Percentiles rank a stretch among this genome's conserved stretches.
Conservation (phyloP, 2,113 vertebrate species). For the Leptocoma aspasia region DNA sequence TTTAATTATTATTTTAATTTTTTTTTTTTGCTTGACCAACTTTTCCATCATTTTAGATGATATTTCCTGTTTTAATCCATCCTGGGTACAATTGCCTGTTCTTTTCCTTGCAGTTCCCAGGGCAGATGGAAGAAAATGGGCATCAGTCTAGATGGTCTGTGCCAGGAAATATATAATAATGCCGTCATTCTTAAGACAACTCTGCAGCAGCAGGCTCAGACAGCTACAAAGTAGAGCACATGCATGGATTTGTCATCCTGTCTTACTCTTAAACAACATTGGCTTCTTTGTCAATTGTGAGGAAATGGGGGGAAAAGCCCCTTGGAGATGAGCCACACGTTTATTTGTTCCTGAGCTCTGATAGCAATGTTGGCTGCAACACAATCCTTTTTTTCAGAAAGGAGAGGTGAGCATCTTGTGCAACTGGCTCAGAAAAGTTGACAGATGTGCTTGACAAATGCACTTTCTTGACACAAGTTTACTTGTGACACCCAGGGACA, state of each 20-base stretch:
- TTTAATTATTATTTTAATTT: background rate
- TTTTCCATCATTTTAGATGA: background rate
- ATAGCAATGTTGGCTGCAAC: slow-evolving; percentile 18
- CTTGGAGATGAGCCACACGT: slow-evolving; percentile 58
- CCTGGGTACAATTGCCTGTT: background rate
- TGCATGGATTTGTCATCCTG: slow-evolving; percentile 56
- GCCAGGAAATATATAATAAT: slow-evolving; percentile 59
- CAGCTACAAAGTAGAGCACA: slow-evolving; percentile 41
- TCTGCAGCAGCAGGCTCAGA: slow-evolving; percentile 60
- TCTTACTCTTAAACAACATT: slow-evolving; percentile 40
- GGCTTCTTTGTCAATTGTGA: slow-evolving; percentile 55
- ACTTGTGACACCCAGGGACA: background rate
- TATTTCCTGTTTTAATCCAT: slow-evolving; percentile 35
- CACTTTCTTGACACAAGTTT: background rate
- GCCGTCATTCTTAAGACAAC: slow-evolving; percentile 43
- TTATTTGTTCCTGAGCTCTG: slow-evolving; percentile 56
- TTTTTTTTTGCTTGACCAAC: background rate
- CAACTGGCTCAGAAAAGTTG: background rate
- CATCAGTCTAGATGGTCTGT: background rate
- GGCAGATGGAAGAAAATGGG: slow-evolving; percentile 40
- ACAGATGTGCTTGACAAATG: background rate
- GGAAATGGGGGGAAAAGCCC: slow-evolving; percentile 41
- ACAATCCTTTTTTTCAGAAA: slow-evolving; percentile 45
- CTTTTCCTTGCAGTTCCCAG: slow-evolving; percentile 2
- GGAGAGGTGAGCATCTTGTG: slow-evolving; percentile 38